Evolutionary conservation across 2,113 vertebrate species (phyloP).

Genomic region (Rhizomys pruinosus): DNA sequence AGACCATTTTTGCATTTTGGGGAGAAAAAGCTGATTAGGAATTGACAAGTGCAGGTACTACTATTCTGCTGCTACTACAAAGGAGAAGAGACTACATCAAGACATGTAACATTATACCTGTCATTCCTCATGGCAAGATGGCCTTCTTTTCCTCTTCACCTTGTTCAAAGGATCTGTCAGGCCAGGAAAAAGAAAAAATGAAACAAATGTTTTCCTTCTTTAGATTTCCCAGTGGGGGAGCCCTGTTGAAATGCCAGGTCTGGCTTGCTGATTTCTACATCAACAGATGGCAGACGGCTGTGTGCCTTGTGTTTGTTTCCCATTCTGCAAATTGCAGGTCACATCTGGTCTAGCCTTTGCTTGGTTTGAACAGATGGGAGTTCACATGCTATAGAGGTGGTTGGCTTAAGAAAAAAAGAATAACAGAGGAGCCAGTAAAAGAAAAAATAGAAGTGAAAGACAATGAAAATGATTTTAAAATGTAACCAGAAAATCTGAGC

Average conservation of each 20-base stretch:
- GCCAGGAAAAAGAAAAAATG: constrained; percentile 75
- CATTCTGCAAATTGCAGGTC: constrained; percentile 88
- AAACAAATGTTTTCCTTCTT: constrained; percentile 82
- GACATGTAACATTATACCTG: constrained; percentile 56
- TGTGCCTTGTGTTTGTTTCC: constrained; percentile 85
- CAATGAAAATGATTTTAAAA: constrained; percentile 52
- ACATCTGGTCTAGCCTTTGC: constrained; percentile 88
- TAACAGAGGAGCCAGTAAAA: background rate
- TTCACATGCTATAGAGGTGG: constrained; percentile 66
- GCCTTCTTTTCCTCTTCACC: constrained; percentile 7
- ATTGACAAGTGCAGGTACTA: constrained; percentile 18
- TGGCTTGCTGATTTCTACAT: constrained; percentile 84
- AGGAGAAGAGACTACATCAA: too few species aligned
- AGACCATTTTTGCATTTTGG: constrained; percentile 61
- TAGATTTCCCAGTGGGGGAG: constrained; percentile 79
- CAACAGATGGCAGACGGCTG: constrained; percentile 89
- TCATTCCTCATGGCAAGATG: constrained; percentile 74
- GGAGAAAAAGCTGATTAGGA: constrained; percentile 35
- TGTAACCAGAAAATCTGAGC: constrained; percentile 42
- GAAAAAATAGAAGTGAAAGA: constrained; percentile 12
- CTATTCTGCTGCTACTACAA: background rate
- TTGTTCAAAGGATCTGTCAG: constrained; percentile 80
- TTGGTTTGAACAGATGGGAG: constrained; percentile 86
- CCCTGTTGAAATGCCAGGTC: constrained; percentile 82
- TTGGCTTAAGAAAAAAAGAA: constrained; percentile 8